Base-by-base conservation (phyloP, 2,888 invertebrate genomes). In the Lasioglossum lativentre region DNA sequence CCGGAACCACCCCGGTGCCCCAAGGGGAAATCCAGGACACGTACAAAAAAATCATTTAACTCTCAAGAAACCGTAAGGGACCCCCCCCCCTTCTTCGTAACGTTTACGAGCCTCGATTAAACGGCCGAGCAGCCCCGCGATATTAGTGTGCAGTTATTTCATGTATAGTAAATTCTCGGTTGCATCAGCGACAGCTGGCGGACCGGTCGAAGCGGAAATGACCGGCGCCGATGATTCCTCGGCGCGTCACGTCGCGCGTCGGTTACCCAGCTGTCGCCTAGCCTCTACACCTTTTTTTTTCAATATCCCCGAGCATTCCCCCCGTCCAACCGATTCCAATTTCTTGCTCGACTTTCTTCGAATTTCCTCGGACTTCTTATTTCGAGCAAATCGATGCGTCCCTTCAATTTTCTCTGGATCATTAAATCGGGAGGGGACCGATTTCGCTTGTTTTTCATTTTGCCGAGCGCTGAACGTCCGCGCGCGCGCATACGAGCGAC, bases 101-200 rank as follows among this genome's bases (percentile, higher is more conserved):
- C n/a, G 23, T 74, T 63, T 27, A 27, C 23, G 45, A 42, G 19
- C 0, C 38, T 42, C 16, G 73, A 81, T 86, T 70, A 76, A 81
- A 78, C 68, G n/a, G 8, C 47, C 56, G 30, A 8, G 27, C 71
- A 19, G 23, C 23, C 19, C n/a, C 16, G 78, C 70, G 42, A 63
- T 34, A 74, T 75, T 83, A 81, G 77, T 82, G 63, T 78, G 47
- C 76, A 75, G 75, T 80, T 80, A 82, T 71, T 80, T 83, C 74
- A 88, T 70, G 71, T 75, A 74, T 77, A 75, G 77, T 70, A 59
- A 45, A 74, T 75, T 82, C 27, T 19, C 23, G 72, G 71, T 75
- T 76, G 66, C 75, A 76, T 75, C 84, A 80, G 71, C 89, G 79
- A 86, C 90, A 90, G 90, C 78, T 90, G 90, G 81, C 71, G 77